Base-by-base conservation (phyloP, 2,888 invertebrate genomes). In the Ceraclea dissimilis region DNA sequence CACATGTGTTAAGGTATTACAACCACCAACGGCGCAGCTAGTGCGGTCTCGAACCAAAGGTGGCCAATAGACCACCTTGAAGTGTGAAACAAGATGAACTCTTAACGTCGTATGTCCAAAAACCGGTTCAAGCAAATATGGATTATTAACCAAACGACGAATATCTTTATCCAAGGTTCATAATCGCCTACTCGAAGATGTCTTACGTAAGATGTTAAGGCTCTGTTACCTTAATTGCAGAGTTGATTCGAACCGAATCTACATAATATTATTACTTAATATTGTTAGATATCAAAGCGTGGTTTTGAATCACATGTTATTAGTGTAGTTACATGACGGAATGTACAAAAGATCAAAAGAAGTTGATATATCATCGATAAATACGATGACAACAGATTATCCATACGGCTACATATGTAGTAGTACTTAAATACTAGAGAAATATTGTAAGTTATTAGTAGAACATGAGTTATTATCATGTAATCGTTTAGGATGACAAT, bases 41-140 rank as follows among this genome's bases (percentile, higher is more conserved):
- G 54, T 54, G 54, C 54, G 54, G 54, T 54, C 54, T 54, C 22
- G 16, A 19, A 54, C 33, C 50, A 54, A 54, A 54, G 54, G 54
- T 54, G 54, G 54, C 54, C 54, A 34, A 34, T 21, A 54, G 54
- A 54, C 54, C 54, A 54, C 54, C 54, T 49, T 54, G 54, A 49
- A 54, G 54, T 54, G 54, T 54, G 49, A 54, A 54, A 54, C 17
- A n/a, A 20, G 22, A 33, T 49, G n/a, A 17, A 22, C 22, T 22
- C 44, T 33, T 13, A 20, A 49, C 4, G 31, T 22, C 49, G 22
- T 44, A 54, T 43, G 13, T 21, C 18, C 11, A 2, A 20, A 11
- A 47, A 47, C 47, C 47, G 2, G 47, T 47, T 47, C 11, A 47
- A 8, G 19, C 47, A n/a, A 39, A 39, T 39, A n/a, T 39, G 17